Evolutionary conservation across 2,113 vertebrate species (phyloP).

Genomic region (Perca fluviatilis): DNA sequence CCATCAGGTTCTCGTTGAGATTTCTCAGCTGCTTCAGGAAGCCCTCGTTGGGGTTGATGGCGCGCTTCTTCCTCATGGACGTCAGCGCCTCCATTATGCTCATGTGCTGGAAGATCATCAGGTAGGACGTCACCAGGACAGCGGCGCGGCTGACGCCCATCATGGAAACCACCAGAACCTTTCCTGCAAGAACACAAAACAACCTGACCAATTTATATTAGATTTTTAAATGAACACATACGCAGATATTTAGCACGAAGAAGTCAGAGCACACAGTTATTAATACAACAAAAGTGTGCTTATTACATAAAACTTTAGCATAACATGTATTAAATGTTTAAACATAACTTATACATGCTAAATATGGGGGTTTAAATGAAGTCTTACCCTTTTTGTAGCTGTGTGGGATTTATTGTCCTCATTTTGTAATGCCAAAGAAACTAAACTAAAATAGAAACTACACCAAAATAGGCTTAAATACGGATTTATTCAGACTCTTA

Average conservation of each 20-base stretch:
- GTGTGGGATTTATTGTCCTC: no score
- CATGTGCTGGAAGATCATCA: slow-evolving; percentile 99
- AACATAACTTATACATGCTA: no score
- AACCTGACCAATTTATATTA: background rate
- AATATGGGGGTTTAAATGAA: no score
- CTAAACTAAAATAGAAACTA: no score
- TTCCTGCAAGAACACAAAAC: slow-evolving; percentile 83
- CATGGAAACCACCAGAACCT: slow-evolving; percentile 94
- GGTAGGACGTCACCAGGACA: slow-evolving; percentile 92
- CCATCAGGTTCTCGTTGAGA: slow-evolving; percentile 92
- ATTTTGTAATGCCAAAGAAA: no score
- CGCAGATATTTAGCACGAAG: background rate
- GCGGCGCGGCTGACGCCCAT: slow-evolving; percentile 96
- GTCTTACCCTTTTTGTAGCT: no score
- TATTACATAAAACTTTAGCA: no score
- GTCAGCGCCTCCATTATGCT: slow-evolving; percentile 92
- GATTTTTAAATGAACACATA: background rate
- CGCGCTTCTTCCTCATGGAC: slow-evolving; percentile 90
- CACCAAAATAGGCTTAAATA: no score
- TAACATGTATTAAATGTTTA: no score
- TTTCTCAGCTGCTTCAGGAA: slow-evolving; percentile 96
- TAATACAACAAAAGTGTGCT: no score
- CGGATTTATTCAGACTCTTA: no score
- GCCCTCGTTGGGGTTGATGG: slow-evolving; percentile 94
- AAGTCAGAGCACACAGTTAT: no score